Base-by-base conservation (phyloP, 2,797 vertebrate species). In the Propithecus deckenii region DNA sequence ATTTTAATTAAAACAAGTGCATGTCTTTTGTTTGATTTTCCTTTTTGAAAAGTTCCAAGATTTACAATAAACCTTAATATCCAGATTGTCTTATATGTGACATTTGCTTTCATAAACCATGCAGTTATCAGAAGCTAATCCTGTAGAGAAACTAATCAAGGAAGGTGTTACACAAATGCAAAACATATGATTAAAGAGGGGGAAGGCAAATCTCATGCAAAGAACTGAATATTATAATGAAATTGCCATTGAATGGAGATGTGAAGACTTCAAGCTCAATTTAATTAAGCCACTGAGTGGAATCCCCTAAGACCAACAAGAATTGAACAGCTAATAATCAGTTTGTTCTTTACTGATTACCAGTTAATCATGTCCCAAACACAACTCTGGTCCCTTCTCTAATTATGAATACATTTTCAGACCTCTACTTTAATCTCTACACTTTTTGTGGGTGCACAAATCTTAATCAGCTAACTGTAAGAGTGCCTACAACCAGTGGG, bases 311-410 rank as follows among this genome's bases (percentile, higher is more conserved):
- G 99, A 99, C 98, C 98, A 98, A 98, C 97, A 98, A 99, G 98
- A 99, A 99, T 95, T 98, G 98, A 99, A 98, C 98, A 98, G 99
- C 99, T 99, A 99, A 99, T 99, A 99, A 99, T 99, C 99, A 99
- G 99, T 99, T 99, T 99, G 99, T 99, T 99, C 99, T 99, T 99
- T 98, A 98, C 99, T 99, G 99, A 99, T 99, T 99, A 99, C 98
- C 95, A 98, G 98, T 99, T 99, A 99, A 99, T 99, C 99, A 99
- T 98, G 98, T 98, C 98, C 99, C 99, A 99, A 99, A 99, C 98
- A 99, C 97, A 98, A 96, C 96, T 97, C 94, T 84, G 91, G 97
- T 98, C 98, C 98, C 97, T 97, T 97, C 97, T 98, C 97, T 98
- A 98, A 98, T 98, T 98, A 98, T 94, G 97, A 98, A 99, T 99